These are phyloP conservation scores for Palythoa grandis DNA, from an alignment of 92 coral and sea anemone genomes.

Conservation along the genomic window DNA sequence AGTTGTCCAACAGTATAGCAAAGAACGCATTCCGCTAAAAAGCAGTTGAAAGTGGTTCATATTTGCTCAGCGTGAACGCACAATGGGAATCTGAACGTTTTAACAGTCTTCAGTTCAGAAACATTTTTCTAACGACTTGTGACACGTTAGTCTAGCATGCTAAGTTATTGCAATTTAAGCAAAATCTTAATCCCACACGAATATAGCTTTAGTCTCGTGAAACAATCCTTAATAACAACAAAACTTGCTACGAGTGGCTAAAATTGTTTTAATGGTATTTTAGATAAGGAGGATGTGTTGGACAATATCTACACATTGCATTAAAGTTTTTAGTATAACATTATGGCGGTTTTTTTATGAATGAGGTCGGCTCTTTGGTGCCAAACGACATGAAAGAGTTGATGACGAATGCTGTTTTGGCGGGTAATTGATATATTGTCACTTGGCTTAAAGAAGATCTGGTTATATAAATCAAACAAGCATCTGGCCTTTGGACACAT, in stretches of 20 bases:
- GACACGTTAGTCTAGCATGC: background rate
- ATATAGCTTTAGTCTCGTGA: constrained; percentile 19
- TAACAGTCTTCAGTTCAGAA: background rate
- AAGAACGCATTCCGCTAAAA: background rate
- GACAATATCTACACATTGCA: background rate
- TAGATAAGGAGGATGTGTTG: background rate
- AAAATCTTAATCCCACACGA: background rate
- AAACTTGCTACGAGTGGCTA: constrained; percentile 1
- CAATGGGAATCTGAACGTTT: background rate
- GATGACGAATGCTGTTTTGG: constrained; percentile 56
- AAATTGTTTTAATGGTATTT: background rate
- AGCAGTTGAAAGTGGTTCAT: background rate
- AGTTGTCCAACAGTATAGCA: constrained; percentile 13
- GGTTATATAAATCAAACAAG: constrained; percentile 50
- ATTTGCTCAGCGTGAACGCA: constrained; percentile 25
- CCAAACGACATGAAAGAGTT: constrained; percentile 47
- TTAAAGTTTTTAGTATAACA: background rate
- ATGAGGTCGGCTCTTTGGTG: constrained; percentile 41
- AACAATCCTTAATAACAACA: background rate
- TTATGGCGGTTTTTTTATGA: background rate
- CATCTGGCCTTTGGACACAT: constrained; percentile 49
- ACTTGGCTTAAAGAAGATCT: constrained; percentile 50
- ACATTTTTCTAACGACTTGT: no score
- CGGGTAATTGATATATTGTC: constrained; percentile 70
- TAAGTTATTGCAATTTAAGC: background rate